phyloP scores from a whole-genome alignment of 2,113 vertebrate genomes.

The Microtus oregoni region DNA sequence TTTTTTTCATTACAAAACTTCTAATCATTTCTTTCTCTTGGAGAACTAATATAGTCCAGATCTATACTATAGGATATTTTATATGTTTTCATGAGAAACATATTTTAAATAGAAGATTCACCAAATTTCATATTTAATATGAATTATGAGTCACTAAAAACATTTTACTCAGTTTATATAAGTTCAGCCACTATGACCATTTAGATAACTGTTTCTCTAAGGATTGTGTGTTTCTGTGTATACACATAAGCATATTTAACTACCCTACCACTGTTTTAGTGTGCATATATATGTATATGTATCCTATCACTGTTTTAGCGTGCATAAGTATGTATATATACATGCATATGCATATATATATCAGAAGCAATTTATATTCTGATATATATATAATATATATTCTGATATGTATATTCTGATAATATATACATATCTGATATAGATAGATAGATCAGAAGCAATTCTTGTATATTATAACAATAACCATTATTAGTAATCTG shows the following conservation, averaged over 20 bases:
- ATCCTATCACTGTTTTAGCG: not conserved
- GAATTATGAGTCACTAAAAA: constrained; percentile 32
- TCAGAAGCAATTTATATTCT: not conserved
- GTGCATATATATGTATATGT: not conserved
- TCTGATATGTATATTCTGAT: not conserved
- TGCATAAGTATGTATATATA: not conserved
- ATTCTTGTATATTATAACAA: constrained; percentile 68
- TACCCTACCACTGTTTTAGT: not conserved
- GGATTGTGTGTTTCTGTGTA: not conserved
- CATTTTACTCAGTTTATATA: not conserved
- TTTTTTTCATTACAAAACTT: constrained; percentile 40
- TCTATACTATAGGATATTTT: not conserved
- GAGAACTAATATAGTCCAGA: not conserved
- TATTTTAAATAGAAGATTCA: not conserved
- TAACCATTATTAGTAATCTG: constrained; percentile 72
- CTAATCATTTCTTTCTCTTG: not conserved
- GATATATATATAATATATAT: not conserved
- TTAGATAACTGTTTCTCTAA: constrained; percentile 47
- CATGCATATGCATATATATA: not conserved
- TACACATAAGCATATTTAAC: not conserved
- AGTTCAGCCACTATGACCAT: not conserved
- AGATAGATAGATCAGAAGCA: constrained; percentile 40
- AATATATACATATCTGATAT: not conserved
- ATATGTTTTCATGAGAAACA: constrained; percentile 19
- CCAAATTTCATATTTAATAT: not conserved